phyloP scores from a whole-genome alignment of 2,888 invertebrate species.

The Bugula neritina region DNA sequence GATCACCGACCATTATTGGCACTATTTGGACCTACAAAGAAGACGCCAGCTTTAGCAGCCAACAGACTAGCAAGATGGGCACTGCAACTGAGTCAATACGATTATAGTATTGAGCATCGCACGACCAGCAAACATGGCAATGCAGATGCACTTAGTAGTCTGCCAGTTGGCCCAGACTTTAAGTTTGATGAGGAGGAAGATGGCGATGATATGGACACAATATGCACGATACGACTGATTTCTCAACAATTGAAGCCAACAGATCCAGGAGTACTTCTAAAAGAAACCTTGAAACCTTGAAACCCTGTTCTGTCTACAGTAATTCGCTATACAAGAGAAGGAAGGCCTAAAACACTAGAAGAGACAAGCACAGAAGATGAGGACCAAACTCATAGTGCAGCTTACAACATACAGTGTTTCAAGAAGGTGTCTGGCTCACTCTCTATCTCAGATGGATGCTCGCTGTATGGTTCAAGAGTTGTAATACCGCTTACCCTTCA shows the following conservation, averaged over 20 bases:
- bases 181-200: no score
- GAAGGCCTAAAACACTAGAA: no score
- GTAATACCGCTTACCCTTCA: conserved; percentile 34
- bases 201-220: conserved; percentile 14
- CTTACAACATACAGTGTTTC: no score
- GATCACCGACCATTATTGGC: conserved; percentile 29
- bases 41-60: conserved; percentile 27
- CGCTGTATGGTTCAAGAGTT: conserved; percentile 34
- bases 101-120: conserved; percentile 28
- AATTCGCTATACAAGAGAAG: conserved; percentile 20
- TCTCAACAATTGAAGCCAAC: not conserved
- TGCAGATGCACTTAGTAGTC: conserved; percentile 32
- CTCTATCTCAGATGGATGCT: conserved; percentile 31
- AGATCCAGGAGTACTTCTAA: not conserved
- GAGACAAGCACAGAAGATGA: no score
- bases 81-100: conserved; percentile 29
- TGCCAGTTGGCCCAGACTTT: conserved; percentile 27
- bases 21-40: no score
- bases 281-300: conserved; percentile 21
- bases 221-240: not conserved
- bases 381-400: no score
- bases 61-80: conserved; percentile 30
- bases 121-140: conserved; percentile 30
- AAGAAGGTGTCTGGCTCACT: conserved; percentile 27
- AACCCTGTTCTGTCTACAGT: conserved; percentile 24